These are phyloP conservation scores for Artibeus jamaicensis DNA, from an alignment of 2,797 vertebrate species.

Conservation along the genomic window DNA sequence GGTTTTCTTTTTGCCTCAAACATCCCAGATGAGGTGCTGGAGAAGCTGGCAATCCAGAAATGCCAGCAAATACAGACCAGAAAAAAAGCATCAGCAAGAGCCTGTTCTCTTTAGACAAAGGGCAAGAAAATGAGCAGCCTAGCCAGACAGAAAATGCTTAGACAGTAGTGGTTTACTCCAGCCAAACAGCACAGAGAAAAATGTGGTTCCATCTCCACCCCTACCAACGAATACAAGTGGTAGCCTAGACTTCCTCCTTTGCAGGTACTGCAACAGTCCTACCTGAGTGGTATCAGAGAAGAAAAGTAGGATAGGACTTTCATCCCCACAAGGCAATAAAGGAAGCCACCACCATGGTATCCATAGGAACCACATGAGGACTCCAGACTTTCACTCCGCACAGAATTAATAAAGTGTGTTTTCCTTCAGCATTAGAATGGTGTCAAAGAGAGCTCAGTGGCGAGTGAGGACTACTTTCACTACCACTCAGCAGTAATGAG, in stretches of 20 bases:
- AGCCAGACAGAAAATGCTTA: neutral
- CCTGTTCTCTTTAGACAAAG: neutral
- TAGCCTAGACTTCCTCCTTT: neutral
- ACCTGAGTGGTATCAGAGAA: neutral
- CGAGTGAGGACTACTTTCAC: neutral
- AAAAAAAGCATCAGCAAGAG: neutral
- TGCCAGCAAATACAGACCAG: neutral
- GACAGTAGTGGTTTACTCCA: neutral
- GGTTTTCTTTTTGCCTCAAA: neutral
- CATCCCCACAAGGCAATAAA: neutral
- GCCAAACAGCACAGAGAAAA: neutral
- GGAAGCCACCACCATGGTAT: no score
- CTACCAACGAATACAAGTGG: neutral
- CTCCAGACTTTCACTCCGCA: neutral
- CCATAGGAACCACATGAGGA: neutral
- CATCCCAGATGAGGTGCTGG: neutral
- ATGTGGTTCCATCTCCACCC: neutral
- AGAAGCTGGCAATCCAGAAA: neutral
- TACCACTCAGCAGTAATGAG: neutral
- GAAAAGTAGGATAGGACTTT: neutral
- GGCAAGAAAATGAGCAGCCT: neutral
- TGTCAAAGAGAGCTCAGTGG: neutral
- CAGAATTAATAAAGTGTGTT: neutral
- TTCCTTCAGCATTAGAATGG: neutral
- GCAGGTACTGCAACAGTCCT: neutral